Evolutionary conservation across 2,113 vertebrate species (phyloP).

Genomic region (Anoura caudifer): DNA sequence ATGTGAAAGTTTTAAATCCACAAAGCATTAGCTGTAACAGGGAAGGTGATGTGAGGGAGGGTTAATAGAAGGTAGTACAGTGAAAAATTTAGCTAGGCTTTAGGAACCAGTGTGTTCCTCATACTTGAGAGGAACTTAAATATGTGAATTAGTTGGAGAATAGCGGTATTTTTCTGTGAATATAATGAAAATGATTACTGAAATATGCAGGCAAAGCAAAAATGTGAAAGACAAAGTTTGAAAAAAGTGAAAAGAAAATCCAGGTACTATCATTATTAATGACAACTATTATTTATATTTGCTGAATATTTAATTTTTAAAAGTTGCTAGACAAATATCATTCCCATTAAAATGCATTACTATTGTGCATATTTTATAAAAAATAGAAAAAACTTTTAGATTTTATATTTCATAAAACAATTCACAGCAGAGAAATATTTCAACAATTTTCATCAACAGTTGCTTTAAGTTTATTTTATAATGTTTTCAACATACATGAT

Average conservation of each 20-base stretch:
- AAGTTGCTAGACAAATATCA: not conserved
- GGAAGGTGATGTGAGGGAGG: rapidly evolving
- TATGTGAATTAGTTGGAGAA: not conserved
- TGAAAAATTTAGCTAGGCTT: not conserved
- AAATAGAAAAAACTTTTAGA: not conserved
- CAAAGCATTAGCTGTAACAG: not conserved
- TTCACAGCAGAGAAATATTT: not conserved
- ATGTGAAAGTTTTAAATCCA: not conserved
- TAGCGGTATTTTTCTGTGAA: not conserved
- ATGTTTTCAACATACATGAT: not conserved
- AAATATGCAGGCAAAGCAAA: not conserved
- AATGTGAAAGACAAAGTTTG: not conserved
- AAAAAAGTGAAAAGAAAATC: not conserved
- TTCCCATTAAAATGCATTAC: not conserved
- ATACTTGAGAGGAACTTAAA: not conserved
- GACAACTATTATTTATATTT: not conserved
- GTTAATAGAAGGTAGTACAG: not conserved
- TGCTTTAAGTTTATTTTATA: not conserved
- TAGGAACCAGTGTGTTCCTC: not conserved
- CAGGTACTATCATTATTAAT: not conserved
- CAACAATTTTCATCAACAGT: not conserved
- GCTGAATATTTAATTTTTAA: not conserved
- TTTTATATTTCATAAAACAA: not conserved
- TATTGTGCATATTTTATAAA: not conserved
- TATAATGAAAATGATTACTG: not conserved